Evolutionary conservation across 1,140 invertebrate species (phyloP).

Genomic region (Neocloeon triangulifer): DNA sequence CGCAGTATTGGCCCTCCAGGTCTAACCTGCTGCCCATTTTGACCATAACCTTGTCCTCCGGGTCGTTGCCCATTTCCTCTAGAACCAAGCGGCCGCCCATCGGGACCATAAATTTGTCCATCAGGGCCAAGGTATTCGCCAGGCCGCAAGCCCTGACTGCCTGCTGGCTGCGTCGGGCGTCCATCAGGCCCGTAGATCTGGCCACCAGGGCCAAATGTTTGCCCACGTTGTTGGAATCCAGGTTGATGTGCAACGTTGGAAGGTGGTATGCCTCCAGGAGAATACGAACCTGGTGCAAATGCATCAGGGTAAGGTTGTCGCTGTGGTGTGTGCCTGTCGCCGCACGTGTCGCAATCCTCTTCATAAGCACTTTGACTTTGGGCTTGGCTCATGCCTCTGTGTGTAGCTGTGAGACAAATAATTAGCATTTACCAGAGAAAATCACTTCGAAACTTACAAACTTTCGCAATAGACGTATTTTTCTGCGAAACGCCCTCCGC

Average conservation of each 20-base stretch:
- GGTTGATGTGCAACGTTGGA: no score
- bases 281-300: no score
- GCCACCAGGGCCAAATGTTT: constrained; percentile 4
- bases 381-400: constrained; percentile 54
- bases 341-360: constrained; percentile 19
- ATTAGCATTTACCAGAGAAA: no score
- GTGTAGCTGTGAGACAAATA: constrained; percentile 30
- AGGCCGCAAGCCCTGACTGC: background rate
- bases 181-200: no score
- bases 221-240: background rate
- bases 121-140: constrained; percentile 3
- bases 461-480: no score
- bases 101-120: background rate
- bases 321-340: no score
- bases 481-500: no score
- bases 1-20: background rate
- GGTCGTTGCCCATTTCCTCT: background rate
- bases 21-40: background rate
- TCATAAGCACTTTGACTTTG: constrained; percentile 35
- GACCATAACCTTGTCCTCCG: background rate
- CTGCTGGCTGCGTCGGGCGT: no score
- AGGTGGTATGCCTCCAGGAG: constrained; percentile 3
- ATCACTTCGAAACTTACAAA: no score
- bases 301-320: no score
- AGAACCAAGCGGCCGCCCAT: background rate